Conservation (phyloP, 2,888 invertebrate species). For the Dynastes tityus region DNA sequence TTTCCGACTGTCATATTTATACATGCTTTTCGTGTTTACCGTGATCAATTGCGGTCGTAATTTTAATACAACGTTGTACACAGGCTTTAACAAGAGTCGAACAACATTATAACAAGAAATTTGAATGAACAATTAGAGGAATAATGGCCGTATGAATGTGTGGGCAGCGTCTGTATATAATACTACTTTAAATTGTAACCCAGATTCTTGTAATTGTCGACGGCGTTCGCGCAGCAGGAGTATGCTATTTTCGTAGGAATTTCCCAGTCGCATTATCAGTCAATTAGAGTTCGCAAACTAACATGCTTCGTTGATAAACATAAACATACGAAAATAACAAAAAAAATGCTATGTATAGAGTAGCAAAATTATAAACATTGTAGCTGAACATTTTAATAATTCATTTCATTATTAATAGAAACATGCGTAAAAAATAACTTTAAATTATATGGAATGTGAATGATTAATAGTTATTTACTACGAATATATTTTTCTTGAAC, state of each 20-base stretch:
- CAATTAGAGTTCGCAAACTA: background rate
- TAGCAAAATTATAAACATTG: background rate
- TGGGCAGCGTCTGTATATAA: background rate
- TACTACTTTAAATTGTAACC: conserved; percentile 10
- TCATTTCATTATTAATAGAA: too few species aligned
- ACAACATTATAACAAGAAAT: conserved; percentile 15
- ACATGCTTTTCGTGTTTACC: conserved; percentile 5
- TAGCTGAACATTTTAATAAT: background rate
- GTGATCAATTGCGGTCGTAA: conserved; percentile 16
- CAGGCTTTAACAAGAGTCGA: background rate
- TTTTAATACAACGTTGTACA: conserved; percentile 16
- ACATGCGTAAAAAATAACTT: too few species aligned
- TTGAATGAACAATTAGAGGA: background rate
- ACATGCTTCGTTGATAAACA: background rate
- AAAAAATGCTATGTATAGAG: too few species aligned
- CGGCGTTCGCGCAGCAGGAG: background rate
- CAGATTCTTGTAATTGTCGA: conserved; percentile 14
- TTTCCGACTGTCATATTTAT: conserved; percentile 15
- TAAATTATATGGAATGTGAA: too few species aligned
- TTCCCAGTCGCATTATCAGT: conserved; percentile 12
- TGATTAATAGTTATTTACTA: too few species aligned
- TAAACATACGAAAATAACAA: background rate
- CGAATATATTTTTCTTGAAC: too few species aligned
- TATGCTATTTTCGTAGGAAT: conserved; percentile 10
- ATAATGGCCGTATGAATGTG: background rate